Evolutionary conservation across 92 coral and sea anemone species (phyloP).

Genomic region (Zoanthus sansibaricus): DNA sequence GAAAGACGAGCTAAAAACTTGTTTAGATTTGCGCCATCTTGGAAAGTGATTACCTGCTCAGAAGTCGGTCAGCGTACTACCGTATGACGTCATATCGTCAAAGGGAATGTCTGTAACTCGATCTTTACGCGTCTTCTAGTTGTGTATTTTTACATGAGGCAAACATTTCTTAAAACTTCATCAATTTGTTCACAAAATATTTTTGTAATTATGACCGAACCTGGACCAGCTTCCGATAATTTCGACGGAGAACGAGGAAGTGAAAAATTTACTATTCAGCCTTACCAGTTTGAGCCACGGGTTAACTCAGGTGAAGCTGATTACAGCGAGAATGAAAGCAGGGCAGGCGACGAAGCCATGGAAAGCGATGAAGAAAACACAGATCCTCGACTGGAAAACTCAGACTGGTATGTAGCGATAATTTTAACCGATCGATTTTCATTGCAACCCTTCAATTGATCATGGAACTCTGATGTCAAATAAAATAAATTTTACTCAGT

Average conservation of each 20-base stretch:
- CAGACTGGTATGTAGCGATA: slow-evolving; percentile 50
- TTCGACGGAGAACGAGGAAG: background rate
- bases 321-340: too few relatives aligned
- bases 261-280: background rate
- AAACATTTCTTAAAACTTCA: background rate
- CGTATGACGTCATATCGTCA: background rate
- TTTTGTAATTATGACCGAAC: background rate
- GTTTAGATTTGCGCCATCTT: slow-evolving; percentile 44
- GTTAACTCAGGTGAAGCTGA: too few relatives aligned
- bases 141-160: background rate
- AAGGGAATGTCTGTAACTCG: background rate
- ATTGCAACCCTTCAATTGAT: background rate
- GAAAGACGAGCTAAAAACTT: slow-evolving; percentile 31
- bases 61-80: background rate
- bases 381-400: slow-evolving; percentile 51
- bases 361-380: slow-evolving; percentile 29
- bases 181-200: background rate
- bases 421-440: background rate
- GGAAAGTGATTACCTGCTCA: slow-evolving; percentile 5
- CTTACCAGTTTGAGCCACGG: too few relatives aligned
- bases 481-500: background rate
- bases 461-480: background rate
- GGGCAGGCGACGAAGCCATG: background rate
- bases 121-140: background rate
- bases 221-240: background rate